Percentiles rank a stretch among this genome's conserved stretches.
These are phyloP conservation scores for Brienomyrus longianalis DNA, from an alignment of 2,113 vertebrate genomes.

Conservation along the genomic window DNA sequence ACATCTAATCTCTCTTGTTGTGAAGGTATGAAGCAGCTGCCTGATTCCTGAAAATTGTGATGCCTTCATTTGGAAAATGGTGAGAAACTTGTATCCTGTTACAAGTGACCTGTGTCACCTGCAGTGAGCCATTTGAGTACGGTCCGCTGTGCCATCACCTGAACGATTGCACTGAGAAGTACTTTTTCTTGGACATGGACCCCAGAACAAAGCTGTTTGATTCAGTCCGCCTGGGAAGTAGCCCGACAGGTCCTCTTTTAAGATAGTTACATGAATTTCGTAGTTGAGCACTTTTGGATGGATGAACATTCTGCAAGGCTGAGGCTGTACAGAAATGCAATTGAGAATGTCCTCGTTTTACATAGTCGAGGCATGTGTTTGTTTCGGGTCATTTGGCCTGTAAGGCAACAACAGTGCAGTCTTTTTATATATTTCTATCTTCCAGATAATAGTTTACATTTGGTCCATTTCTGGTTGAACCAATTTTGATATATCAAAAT, in stretches of 20 bases:
- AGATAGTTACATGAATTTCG: background rate
- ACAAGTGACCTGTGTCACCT: background rate
- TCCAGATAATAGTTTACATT: background rate
- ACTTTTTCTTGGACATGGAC: background rate
- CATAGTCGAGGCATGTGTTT: background rate
- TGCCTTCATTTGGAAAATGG: background rate
- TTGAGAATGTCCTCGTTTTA: background rate
- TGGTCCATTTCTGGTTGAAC: background rate
- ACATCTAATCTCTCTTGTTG: background rate
- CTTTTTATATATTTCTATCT: background rate
- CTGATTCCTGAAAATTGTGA: background rate
- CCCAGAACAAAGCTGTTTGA: background rate
- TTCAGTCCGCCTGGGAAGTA: background rate
- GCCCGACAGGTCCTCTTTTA: background rate
- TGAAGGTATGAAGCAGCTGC: background rate
- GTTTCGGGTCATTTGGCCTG: background rate
- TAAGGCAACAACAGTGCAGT: background rate
- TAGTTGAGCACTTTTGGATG: background rate
- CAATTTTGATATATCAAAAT: background rate
- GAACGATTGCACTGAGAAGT: background rate
- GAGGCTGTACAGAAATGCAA: background rate
- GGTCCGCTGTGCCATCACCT: background rate
- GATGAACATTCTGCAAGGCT: background rate
- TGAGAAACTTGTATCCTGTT: background rate
- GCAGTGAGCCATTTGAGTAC: background rate